Conservation (phyloP, 2,797 vertebrate genomes). For the Pyrocephalus nanus region DNA sequence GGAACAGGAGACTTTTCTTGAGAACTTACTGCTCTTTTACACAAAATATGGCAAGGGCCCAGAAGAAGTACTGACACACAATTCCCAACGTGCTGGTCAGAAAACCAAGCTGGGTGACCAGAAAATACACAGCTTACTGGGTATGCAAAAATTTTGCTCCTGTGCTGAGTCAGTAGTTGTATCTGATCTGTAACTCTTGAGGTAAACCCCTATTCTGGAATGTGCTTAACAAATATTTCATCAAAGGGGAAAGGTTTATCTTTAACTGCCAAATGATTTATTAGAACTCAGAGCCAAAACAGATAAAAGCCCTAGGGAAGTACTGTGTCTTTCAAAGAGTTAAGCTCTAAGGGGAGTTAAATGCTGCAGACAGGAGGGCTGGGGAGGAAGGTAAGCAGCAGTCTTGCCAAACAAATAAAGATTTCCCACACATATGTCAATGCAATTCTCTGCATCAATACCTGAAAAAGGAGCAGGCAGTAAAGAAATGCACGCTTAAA, state of each 20-base stretch:
- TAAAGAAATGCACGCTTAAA: constrained; percentile 8
- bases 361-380: neutral
- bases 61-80: neutral
- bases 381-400: neutral
- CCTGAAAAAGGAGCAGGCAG: neutral
- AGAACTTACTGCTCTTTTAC: neutral
- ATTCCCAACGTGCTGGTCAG: neutral
- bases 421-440: neutral
- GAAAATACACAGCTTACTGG: neutral
- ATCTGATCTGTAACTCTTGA: neutral
- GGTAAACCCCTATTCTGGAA: neutral
- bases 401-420: neutral
- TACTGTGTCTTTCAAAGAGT: neutral
- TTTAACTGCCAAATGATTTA: constrained; percentile 16
- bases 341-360: neutral
- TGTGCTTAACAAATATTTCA: constrained; percentile 4
- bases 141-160: neutral
- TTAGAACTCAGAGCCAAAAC: neutral
- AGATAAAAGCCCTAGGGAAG: constrained; percentile 15
- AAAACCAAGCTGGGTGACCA: neutral
- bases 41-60: neutral
- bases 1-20: neutral
- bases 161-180: neutral
- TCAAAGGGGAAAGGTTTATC: neutral
- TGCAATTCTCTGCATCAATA: neutral